Conservation (phyloP, 2,797 vertebrate species). For the Danio jaintianensis region DNA sequence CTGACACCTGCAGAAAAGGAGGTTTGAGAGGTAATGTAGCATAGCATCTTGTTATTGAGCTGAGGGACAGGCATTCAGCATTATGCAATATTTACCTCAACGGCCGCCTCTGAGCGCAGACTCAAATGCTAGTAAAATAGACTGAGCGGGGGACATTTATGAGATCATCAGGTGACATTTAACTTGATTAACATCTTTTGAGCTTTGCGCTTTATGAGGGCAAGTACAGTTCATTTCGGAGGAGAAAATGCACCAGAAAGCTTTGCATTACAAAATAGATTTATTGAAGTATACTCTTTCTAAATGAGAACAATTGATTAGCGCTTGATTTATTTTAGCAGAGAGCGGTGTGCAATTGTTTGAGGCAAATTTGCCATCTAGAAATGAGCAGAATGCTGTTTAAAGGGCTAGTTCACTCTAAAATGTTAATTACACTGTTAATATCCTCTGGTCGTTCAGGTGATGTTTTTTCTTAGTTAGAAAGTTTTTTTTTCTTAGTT, state of each 20-base stretch:
- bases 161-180: conserved; percentile 34
- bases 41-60: conserved; percentile 79
- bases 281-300: not conserved
- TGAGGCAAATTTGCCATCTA: not conserved
- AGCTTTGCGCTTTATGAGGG: not conserved
- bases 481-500: too few species aligned
- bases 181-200: conserved; percentile 39
- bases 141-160: conserved; percentile 55
- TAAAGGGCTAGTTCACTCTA: not conserved
- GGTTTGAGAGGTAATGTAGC: conserved; percentile 81
- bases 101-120: conserved; percentile 9
- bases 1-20: conserved; percentile 68
- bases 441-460: too few species aligned
- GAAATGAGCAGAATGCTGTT: conserved; percentile 1
- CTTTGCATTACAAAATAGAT: not conserved
- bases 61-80: conserved; percentile 77
- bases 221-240: not conserved
- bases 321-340: not conserved
- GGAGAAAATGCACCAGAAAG: not conserved
- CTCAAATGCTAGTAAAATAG: conserved; percentile 24
- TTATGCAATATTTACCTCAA: conserved; percentile 76
- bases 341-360: not conserved
- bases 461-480: too few species aligned
- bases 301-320: not conserved
- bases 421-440: not conserved